Conservation (phyloP, 1,140 invertebrate genomes). For the Penaeus chinensis region DNA sequence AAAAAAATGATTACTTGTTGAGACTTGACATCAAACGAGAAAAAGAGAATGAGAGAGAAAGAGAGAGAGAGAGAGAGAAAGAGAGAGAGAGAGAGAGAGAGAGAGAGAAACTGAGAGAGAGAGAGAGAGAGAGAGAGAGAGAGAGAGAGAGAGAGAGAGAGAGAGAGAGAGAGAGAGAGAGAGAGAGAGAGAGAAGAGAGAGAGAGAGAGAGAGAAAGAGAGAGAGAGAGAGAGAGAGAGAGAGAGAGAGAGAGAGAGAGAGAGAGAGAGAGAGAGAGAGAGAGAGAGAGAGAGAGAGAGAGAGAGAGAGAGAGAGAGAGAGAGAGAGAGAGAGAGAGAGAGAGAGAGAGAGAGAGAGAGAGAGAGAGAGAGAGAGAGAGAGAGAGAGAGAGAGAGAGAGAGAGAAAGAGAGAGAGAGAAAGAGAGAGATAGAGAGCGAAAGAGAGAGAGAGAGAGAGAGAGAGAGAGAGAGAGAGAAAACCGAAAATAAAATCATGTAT, state of each 20-base stretch:
- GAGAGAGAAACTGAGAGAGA: too few relatives aligned
- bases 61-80: too few relatives aligned
- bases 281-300: too few relatives aligned
- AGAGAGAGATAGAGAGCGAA: not conserved
- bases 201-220: not conserved
- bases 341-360: not conserved
- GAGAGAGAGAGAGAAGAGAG: constrained; percentile 6
- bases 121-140: not conserved
- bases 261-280: too few relatives aligned
- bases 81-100: too few relatives aligned
- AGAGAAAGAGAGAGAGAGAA: not conserved
- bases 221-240: not conserved
- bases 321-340: not conserved
- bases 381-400: constrained; percentile 8
- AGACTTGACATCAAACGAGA: too few relatives aligned
- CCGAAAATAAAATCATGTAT: too few relatives aligned
- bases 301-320: too few relatives aligned
- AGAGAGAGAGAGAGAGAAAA: constrained; percentile 11
- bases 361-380: not conserved
- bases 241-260: too few relatives aligned
- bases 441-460: constrained; percentile 33
- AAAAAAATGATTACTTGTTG: too few relatives aligned
- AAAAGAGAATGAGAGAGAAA: too few relatives aligned
- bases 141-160: constrained; percentile 6
- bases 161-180: constrained; percentile 20